These are phyloP conservation scores for Pelusios castaneus DNA, from an alignment of 2,113 vertebrate species.

Conservation along the genomic window DNA sequence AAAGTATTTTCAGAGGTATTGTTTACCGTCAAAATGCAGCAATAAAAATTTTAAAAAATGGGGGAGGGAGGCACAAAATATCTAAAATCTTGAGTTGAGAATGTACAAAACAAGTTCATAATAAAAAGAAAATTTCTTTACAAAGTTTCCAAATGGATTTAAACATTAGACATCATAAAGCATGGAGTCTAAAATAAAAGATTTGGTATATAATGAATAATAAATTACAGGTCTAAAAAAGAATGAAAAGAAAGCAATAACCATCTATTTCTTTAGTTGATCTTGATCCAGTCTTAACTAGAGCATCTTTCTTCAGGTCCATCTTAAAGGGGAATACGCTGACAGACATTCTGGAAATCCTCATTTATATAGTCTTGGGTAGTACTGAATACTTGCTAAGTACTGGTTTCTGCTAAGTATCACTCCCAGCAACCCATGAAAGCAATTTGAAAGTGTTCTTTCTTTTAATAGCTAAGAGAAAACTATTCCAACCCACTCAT, in stretches of 20 bases:
- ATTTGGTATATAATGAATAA: constrained; percentile 52
- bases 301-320: background rate
- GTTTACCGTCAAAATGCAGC: constrained; percentile 65
- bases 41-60: constrained; percentile 55
- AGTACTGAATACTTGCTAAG: constrained; percentile 3
- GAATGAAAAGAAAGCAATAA: constrained; percentile 55
- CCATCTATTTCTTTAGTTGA: background rate
- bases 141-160: constrained; percentile 55
- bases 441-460: background rate
- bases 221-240: constrained; percentile 69
- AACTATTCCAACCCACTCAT: constrained; percentile 21
- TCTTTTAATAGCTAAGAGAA: constrained; percentile 2
- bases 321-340: background rate
- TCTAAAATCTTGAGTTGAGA: constrained; percentile 64
- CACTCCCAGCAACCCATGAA: background rate
- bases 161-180: constrained; percentile 67
- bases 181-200: constrained; percentile 43
- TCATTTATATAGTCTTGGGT: background rate
- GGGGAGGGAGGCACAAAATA: constrained; percentile 35
- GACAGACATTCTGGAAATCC: background rate
- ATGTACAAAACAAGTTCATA: constrained; percentile 74
- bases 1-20: constrained; percentile 65
- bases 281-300: background rate
- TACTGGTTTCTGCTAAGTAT: constrained; percentile 18
- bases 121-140: constrained; percentile 72